Evolutionary conservation across 2,888 invertebrate genomes (phyloP).

Genomic region (Carcina quercana): DNA sequence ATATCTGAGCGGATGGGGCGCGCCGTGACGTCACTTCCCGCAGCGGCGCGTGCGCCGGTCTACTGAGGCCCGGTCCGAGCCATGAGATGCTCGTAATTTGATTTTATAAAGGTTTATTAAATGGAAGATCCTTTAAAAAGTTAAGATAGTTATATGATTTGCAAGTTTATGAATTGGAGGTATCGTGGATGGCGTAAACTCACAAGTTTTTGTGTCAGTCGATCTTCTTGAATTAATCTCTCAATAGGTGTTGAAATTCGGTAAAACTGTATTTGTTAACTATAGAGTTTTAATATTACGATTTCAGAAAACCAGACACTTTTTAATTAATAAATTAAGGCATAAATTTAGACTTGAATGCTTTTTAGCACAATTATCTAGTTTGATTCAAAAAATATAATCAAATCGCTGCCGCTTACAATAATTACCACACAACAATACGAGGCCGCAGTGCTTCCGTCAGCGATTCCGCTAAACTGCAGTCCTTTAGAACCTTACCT

Average conservation of each 20-base stretch:
- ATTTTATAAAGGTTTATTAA: not conserved
- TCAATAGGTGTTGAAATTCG: no score
- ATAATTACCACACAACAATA: conserved; percentile 8
- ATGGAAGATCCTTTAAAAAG: not conserved
- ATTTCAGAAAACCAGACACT: not conserved
- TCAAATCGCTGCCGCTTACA: no score
- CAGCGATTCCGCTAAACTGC: conserved; percentile 1
- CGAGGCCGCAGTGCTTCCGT: conserved; percentile 16
- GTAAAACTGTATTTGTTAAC: not conserved
- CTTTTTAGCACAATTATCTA: not conserved
- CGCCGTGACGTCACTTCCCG: conserved; percentile 19
- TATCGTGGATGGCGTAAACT: no score
- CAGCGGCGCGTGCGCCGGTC: conserved; percentile 17
- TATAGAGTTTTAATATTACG: not conserved
- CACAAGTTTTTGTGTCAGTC: no score
- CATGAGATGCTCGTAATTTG: not conserved
- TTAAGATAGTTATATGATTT: no score
- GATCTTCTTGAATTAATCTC: no score
- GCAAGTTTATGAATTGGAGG: no score
- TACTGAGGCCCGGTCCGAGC: conserved; percentile 3
- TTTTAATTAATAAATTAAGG: not conserved
- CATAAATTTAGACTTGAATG: not conserved
- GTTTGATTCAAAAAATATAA: not conserved
- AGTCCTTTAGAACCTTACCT: not conserved
- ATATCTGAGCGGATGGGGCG: conserved; percentile 13